Base-by-base conservation (phyloP, 2,113 vertebrate species). In the Ardeotis arabs region DNA sequence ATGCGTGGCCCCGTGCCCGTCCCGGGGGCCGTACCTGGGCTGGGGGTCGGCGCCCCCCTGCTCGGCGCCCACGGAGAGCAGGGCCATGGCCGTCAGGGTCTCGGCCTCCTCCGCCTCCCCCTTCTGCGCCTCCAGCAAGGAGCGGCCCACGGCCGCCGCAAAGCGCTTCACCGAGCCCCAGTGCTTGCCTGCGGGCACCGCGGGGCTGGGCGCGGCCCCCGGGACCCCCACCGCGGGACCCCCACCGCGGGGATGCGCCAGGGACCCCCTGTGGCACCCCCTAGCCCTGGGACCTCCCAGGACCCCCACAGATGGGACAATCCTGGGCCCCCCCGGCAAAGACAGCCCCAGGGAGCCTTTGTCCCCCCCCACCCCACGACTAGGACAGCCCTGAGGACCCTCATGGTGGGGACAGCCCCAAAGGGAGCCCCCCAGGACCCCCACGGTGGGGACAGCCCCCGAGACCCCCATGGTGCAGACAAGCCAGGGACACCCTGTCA, bases 21-120 rank as follows among this genome's bases (percentile, higher is more conserved):
- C 18, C 29, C 1, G 4, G 19, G 15, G 20, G 4, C 45, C 78
- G 37, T 94, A 98, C 99, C 99, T 98, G 84, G 97, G 88, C 82
- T 93, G 74, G 92, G 93, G 73, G 97, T 97, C 83, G 25, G 29
- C 50, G 84, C 85, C 22, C 14, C 88, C 97, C 81, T 98, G 99
- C 98, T 98, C 98, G 6, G 98, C 95, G 28, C 98, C 99, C 94
- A 99, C 99, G 0, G 99, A 99, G 64, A 99, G 97, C 76, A 98
- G 98, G 22, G 99, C 99, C 98, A 99, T 99, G 84, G 99, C 99
- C 5, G 97, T 99, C 96, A 99, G 98, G 3, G 99, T 98, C 97
- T 99, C 99, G 0, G 98, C 99, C 97, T 99, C 99, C 94, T 99
- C 99, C 0, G 96, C 98, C 95, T 99, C 99, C 9, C 98, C 98